A percentile compares a stretch with the other conserved stretches of the same genome.
Conservation (phyloP, 2,888 invertebrate genomes). For the Enchytraeus crypticus region DNA sequence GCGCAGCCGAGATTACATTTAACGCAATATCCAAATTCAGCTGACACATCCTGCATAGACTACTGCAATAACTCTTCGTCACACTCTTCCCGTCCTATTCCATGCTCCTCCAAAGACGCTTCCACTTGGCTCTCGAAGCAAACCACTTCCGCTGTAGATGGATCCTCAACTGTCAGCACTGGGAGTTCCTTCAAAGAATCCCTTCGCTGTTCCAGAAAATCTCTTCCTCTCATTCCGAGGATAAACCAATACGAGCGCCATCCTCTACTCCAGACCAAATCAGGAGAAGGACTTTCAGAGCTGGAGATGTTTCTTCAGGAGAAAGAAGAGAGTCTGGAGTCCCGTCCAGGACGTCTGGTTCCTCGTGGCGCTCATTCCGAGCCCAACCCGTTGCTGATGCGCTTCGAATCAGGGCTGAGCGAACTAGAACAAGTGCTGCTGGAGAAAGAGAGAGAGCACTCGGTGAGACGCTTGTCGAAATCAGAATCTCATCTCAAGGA, state of each 20-base stretch:
- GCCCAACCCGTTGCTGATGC: slow-evolving; percentile 18
- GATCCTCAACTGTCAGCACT: too few species aligned
- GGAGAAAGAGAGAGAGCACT: slow-evolving; percentile 20
- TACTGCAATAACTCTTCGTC: too few species aligned
- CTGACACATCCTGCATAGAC: too few species aligned
- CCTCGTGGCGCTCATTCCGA: slow-evolving; percentile 24
- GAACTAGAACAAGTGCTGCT: slow-evolving; percentile 22
- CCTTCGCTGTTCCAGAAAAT: not conserved
- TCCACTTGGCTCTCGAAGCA: too few species aligned
- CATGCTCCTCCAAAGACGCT: too few species aligned
- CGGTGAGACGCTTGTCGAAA: slow-evolving; percentile 4
- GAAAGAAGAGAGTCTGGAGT: slow-evolving; percentile 12
- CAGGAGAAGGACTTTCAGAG: slow-evolving; percentile 16
- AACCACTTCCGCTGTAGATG: too few species aligned
- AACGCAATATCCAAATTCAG: too few species aligned
- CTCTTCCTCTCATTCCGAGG: slow-evolving; percentile 18
- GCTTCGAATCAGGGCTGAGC: slow-evolving; percentile 19
- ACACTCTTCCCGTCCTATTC: too few species aligned
- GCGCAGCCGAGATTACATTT: too few species aligned
- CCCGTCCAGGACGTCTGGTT: slow-evolving; percentile 1
- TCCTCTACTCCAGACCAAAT: slow-evolving; percentile 19
- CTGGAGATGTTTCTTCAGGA: slow-evolving; percentile 23
- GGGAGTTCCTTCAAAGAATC: not conserved
- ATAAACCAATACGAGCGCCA: slow-evolving; percentile 23
- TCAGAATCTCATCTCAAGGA: not conserved